A percentile compares a stretch with the other conserved stretches of the same genome.
Conservation (phyloP, 2,888 invertebrate genomes). For the Choreutis nemorana region DNA sequence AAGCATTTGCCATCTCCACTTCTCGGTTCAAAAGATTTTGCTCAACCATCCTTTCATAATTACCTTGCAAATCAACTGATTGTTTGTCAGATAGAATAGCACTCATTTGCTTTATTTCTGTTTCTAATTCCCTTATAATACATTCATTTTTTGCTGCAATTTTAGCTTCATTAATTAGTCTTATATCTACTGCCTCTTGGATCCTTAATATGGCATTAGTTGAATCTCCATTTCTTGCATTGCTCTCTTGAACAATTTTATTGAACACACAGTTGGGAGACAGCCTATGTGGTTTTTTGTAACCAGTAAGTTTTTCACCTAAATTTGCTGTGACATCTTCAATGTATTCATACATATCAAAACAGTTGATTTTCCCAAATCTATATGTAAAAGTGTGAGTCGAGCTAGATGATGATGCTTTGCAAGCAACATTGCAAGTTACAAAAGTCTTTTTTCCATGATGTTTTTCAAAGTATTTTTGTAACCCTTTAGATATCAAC, state of each 20-base stretch:
- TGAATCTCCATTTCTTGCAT: slow-evolving; percentile 37
- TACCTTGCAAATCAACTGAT: slow-evolving; percentile 29
- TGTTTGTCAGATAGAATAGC: slow-evolving; percentile 48
- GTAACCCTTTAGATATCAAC: slow-evolving; percentile 69
- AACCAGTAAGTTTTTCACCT: slow-evolving; percentile 56
- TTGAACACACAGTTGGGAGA: slow-evolving; percentile 45
- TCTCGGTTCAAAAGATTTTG: slow-evolving; percentile 35
- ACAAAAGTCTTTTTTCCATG: slow-evolving; percentile 68
- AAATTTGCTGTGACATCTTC: slow-evolving; percentile 63
- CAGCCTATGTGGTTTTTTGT: slow-evolving; percentile 37
- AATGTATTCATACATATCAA: slow-evolving; percentile 60
- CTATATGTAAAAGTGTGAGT: slow-evolving; percentile 71
- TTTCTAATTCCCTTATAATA: slow-evolving; percentile 45
- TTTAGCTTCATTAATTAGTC: slow-evolving; percentile 43
- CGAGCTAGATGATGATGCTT: slow-evolving; percentile 53
- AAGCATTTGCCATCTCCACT: slow-evolving; percentile 47
- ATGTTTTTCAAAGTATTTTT: slow-evolving; percentile 61
- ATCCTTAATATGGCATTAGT: slow-evolving; percentile 49
- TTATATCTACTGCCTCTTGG: slow-evolving; percentile 47
- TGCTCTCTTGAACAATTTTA: slow-evolving; percentile 46
- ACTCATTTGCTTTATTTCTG: slow-evolving; percentile 55
- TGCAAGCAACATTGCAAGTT: slow-evolving; percentile 67
- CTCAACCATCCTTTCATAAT: slow-evolving; percentile 31
- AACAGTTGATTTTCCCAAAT: slow-evolving; percentile 67
- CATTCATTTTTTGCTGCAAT: slow-evolving; percentile 47